A percentile compares a stretch with the other conserved stretches of the same genome.
Conservation (phyloP, 2,888 invertebrate genomes). For the Hyles lineata region DNA sequence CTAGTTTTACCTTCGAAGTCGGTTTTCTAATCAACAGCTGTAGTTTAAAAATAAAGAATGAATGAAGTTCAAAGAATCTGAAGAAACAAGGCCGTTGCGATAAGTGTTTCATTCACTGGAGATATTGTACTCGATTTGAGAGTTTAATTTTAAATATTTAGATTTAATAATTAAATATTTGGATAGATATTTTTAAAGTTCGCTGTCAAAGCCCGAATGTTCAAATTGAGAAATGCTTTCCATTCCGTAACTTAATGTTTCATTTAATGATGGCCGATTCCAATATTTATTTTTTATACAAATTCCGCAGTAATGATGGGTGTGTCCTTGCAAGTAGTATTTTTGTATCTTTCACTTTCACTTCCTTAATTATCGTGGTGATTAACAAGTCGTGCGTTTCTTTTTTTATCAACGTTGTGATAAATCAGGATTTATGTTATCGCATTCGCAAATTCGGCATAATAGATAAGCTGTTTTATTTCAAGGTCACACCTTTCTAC, state of each 20-base stretch:
- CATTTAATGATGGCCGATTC: too few relatives aligned
- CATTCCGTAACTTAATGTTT: too few relatives aligned
- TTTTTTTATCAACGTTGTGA: neutral
- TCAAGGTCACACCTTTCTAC: conserved; percentile 3
- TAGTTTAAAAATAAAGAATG: neutral
- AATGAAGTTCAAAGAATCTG: neutral
- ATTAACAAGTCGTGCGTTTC: neutral
- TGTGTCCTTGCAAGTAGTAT: neutral
- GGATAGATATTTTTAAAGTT: too few relatives aligned
- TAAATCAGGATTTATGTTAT: neutral
- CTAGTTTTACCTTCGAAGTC: neutral
- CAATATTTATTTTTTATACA: too few relatives aligned
- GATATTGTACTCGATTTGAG: neutral
- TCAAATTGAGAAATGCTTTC: too few relatives aligned
- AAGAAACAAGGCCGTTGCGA: too few relatives aligned
- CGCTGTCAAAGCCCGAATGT: too few relatives aligned
- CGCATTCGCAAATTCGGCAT: neutral
- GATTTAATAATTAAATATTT: too few relatives aligned
- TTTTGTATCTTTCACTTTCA: neutral
- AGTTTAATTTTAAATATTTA: too few relatives aligned
- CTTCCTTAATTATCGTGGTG: neutral
- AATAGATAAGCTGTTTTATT: neutral
- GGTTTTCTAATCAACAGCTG: neutral
- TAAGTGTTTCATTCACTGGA: neutral
- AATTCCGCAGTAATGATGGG: neutral